Evolutionary conservation across 1,140 invertebrate genomes (phyloP), one percentile per base, ranked within the genome.

Genomic region (Lucilia cuprina): DNA sequence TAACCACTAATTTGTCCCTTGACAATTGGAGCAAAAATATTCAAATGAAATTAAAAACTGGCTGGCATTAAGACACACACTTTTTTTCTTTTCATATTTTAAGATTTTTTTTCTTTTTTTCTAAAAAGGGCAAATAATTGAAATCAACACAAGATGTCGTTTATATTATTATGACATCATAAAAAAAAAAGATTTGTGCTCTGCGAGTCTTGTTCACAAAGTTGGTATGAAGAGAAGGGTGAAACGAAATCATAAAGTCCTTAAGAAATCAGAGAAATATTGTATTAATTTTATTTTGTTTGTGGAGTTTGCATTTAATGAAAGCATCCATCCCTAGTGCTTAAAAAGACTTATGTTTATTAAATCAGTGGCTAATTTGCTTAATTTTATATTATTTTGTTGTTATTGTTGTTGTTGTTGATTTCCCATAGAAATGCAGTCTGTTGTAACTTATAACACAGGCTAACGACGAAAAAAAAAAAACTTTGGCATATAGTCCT

Each of bases 141-240:
- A 70, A 70, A 70, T 70, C 60, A 70, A 70, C 60, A 70, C 60
- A 70, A 70, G 60, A 70, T 70, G 60, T 70, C 60, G 60, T 19
- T 70, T 70, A 70, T 70, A 21, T 21, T 70, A 70, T 70, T 70
- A 70, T 70, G 60, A 70, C 60, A 70, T 70, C 2, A 70, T 70
- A 21, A 70, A 70, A 21, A 70, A 70, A 70, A 19, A 70, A 19
- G 60, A 70, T 70, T 21, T 21, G 5, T 70, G 25, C 25, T 41
- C 10, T 41, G 41, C 19, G 2, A 70, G 12, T 5, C 60, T 25
- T 21, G 25, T 70, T 70, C 17, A 19, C 13, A 70, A 60, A 14
- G 50, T 17, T 14, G 5, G 17, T 17, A 14, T 2, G 50, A 14
- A n/a, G 55, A 41, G 55, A 60, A 60, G 55, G 13, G 14, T 17